These are phyloP conservation scores for Miltochrista miniata DNA, from an alignment of 2,888 invertebrate species.

Conservation along the genomic window DNA sequence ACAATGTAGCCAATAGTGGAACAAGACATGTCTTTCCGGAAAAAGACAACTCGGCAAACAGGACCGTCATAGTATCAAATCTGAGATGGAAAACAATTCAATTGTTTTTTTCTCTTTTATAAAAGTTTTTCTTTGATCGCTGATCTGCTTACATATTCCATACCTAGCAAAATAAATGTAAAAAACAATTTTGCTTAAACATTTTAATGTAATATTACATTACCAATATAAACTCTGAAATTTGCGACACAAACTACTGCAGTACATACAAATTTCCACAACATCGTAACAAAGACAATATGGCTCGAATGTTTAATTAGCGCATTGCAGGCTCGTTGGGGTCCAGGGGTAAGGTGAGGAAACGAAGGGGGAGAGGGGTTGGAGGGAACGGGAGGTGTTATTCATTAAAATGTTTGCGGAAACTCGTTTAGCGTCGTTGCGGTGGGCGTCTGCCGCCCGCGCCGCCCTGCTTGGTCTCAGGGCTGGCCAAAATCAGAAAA, in stretches of 20 bases:
- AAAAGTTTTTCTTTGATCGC: too few relatives aligned
- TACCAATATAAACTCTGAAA: too few relatives aligned
- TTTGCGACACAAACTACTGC: constrained; percentile 19
- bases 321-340: constrained; percentile 69
- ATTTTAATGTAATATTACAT: too few relatives aligned
- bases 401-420: constrained; percentile 84
- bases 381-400: constrained; percentile 72
- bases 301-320: constrained; percentile 82
- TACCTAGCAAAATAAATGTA: too few relatives aligned
- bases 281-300: constrained; percentile 77
- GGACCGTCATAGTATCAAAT: too few relatives aligned
- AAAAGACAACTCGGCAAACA: too few relatives aligned
- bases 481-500: constrained; percentile 30
- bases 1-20: too few relatives aligned
- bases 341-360: constrained; percentile 19
- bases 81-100: too few relatives aligned
- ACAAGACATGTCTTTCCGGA: too few relatives aligned
- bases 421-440: constrained; percentile 80
- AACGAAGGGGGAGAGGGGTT: constrained; percentile 19
- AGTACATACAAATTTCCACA: constrained; percentile 51
- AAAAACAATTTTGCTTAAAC: too few relatives aligned
- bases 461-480: constrained; percentile 36
- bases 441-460: constrained; percentile 64
- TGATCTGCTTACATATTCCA: too few relatives aligned
- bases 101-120: too few relatives aligned